Evolutionary conservation across 2,888 invertebrate genomes (phyloP).

Genomic region (Willowsia nigromaculata): DNA sequence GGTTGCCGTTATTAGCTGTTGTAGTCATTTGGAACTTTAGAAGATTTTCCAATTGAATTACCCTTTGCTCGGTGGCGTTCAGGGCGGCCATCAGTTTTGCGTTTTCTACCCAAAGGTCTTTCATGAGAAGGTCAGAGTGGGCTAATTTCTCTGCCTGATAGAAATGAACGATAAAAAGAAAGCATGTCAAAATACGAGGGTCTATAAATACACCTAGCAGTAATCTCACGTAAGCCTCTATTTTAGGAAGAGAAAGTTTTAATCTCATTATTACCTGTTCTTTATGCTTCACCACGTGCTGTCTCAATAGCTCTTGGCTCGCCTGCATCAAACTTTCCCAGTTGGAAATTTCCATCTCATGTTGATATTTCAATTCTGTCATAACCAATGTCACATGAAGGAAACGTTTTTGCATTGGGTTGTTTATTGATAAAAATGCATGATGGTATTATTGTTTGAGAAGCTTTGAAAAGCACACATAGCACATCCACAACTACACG

Average conservation of each 20-base stretch:
- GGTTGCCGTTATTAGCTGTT: slow-evolving; percentile 12
- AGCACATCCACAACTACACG: neutral
- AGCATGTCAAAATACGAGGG: neutral
- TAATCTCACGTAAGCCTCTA: no score
- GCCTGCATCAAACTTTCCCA: slow-evolving; percentile 82
- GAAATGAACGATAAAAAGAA: no score
- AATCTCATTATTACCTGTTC: slow-evolving; percentile 81
- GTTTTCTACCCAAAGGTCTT: slow-evolving; percentile 92
- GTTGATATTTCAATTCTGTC: slow-evolving; percentile 83
- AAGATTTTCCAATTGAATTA: slow-evolving; percentile 74
- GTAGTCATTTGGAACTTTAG: slow-evolving; percentile 75
- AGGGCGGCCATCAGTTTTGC: slow-evolving; percentile 87
- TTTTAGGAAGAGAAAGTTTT: neutral
- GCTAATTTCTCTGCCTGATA: slow-evolving; percentile 85
- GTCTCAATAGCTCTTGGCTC: slow-evolving; percentile 83
- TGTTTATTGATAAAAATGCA: neutral
- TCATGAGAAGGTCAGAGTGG: slow-evolving; percentile 88
- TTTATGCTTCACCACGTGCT: slow-evolving; percentile 82
- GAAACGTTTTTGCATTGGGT: neutral
- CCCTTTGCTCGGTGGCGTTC: slow-evolving; percentile 83
- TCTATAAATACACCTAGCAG: neutral
- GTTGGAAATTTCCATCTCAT: slow-evolving; percentile 83
- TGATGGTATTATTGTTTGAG: neutral
- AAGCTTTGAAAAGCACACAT: slow-evolving; percentile 10
- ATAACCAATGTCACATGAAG: slow-evolving; percentile 14